Evolutionary conservation across 2,888 invertebrate species (phyloP), one percentile per base, ranked within the genome.

Genomic region (Leucania comma): DNA sequence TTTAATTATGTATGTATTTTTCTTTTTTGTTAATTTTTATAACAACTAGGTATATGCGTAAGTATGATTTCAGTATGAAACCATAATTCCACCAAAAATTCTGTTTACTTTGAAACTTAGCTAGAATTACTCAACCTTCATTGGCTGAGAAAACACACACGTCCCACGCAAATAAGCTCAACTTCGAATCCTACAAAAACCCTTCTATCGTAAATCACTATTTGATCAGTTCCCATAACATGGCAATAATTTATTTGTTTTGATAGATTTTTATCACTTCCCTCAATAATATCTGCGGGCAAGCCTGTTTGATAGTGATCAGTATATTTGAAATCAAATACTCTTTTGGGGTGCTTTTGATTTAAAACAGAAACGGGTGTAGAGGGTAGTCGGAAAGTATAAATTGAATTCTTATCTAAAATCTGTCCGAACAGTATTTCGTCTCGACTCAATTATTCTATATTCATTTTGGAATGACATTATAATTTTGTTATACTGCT

Each of bases 321-420:
- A 77, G 68, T 68, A 72, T 75, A 87, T 83, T 81, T 85, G 75
- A 80, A 87, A 86, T 84, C 79, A 71, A 85, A 85, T 80, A 82
- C 75, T 75, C 69, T 72, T 84, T 86, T 78, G 79, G 87, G 87
- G 83, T 73, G 80, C 60, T 89, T 91, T 91, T 93, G 93, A 94
- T 95, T 94, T 93, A 91, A 93, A 94, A 91, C 93, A 92, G 91
- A 90, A 91, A 86, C 86, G 87, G 89, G 88, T 87, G 85, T 85
- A 76, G 86, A 87, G 90, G 89, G 85, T 75, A 62, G 64, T 68
- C 73, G 88, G 88, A 91, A 93, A 92, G 90, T 91, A 92, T 92
- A 93, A 94, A 93, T 93, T 92, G 92, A 93, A 92, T 93, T 91
- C 89, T 90, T 92, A 94, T 93, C 93, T 90, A 75, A 82, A 90